phyloP scores from a whole-genome alignment of 2,797 vertebrate species.

The Diplodus puntazzo region DNA sequence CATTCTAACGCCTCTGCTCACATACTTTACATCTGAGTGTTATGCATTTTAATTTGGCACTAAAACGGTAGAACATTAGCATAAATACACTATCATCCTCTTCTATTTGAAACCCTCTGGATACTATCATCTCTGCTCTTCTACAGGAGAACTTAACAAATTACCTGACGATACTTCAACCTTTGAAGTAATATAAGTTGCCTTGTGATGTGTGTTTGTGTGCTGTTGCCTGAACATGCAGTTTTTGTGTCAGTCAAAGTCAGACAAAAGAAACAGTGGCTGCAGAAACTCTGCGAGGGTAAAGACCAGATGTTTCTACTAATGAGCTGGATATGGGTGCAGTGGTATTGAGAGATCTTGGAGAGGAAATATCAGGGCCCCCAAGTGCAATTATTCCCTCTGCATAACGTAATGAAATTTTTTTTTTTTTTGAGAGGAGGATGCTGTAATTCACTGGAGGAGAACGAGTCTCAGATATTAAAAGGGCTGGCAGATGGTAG shows the following conservation, averaged over 20 bases:
- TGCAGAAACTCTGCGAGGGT: constrained; percentile 33
- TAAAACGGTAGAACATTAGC: constrained; percentile 16
- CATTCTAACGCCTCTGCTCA: constrained; percentile 11
- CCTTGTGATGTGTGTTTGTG: background rate
- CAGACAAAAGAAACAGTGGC: constrained; percentile 38
- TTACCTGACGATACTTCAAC: background rate
- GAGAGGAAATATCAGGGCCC: constrained; percentile 62
- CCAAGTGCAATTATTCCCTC: constrained; percentile 71
- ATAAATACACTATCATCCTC: constrained; percentile 8
- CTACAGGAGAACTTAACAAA: background rate
- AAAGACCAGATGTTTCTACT: constrained; percentile 71
- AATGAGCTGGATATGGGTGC: constrained; percentile 70
- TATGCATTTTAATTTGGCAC: constrained; percentile 18
- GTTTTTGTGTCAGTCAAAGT: constrained; percentile 29
- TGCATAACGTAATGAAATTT: constrained; percentile 62
- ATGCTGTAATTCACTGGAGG: constrained; percentile 59
- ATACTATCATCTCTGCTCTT: background rate
- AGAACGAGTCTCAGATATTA: constrained; percentile 63
- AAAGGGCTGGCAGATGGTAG: constrained; percentile 66
- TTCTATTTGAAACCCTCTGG: constrained; percentile 6
- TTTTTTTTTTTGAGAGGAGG: constrained; percentile 23
- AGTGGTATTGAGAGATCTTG: constrained; percentile 54
- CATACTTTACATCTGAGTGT: constrained; percentile 19
- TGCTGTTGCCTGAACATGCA: background rate
- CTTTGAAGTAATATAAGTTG: background rate